Evolutionary conservation across 2,888 invertebrate genomes (phyloP).

Genomic region (Rhyacophila evoluta): DNA sequence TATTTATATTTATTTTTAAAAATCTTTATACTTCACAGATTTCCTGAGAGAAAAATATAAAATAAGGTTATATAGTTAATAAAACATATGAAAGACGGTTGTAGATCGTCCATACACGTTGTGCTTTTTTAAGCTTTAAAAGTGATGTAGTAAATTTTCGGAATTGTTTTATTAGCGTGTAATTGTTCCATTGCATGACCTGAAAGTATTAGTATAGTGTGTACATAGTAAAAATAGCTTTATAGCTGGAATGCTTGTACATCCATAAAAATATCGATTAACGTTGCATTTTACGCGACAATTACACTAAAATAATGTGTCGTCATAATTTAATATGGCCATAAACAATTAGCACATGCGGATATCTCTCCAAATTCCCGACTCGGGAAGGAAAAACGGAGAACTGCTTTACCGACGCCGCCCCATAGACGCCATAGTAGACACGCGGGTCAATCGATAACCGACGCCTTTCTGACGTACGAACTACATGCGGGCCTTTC

Average conservation of each 20-base stretch:
- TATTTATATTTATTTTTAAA: no score
- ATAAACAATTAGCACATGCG: constrained; percentile 27
- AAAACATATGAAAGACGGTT: no score
- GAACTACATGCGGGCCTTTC: constrained; percentile 60
- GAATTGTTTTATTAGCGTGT: not conserved
- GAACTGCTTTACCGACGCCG: constrained; percentile 43
- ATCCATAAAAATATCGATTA: constrained; percentile 18
- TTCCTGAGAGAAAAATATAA: no score
- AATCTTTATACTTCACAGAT: no score
- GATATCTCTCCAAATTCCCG: not conserved
- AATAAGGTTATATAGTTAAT: no score
- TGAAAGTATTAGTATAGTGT: not conserved
- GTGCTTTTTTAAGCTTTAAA: no score
- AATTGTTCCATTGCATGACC: not conserved
- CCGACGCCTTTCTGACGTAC: constrained; percentile 63
- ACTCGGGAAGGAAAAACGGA: not conserved
- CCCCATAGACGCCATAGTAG: constrained; percentile 47
- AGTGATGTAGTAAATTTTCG: no score
- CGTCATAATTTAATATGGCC: constrained; percentile 10
- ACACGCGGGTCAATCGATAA: constrained; percentile 61
- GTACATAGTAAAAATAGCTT: not conserved
- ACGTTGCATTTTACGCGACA: not conserved
- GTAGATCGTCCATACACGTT: no score
- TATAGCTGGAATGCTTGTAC: constrained; percentile 11
- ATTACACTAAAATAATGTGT: not conserved